These are phyloP conservation scores for Stomatorhinus ivindoensis DNA, from an alignment of 2,113 vertebrate genomes.

Conservation along the genomic window DNA sequence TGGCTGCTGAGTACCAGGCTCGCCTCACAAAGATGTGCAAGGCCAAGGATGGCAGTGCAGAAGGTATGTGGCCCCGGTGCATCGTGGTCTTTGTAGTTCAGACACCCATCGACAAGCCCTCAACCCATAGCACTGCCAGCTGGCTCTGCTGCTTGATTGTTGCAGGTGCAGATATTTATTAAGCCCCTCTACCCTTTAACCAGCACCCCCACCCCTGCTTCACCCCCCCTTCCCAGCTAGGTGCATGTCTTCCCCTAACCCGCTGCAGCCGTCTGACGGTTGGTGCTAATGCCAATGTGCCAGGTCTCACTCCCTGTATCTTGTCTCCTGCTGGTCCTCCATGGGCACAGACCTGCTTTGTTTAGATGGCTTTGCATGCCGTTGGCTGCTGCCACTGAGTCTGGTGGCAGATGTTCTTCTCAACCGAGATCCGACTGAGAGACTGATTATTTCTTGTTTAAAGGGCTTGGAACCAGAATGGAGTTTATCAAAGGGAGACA, in stretches of 20 bases:
- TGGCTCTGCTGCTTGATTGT: background rate
- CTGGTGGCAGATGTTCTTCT: too few relatives aligned
- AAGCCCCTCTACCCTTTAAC: background rate
- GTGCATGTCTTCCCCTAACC: background rate
- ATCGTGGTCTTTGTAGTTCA: background rate
- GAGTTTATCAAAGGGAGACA: background rate
- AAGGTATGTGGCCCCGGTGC: conserved; percentile 57
- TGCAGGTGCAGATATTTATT: background rate
- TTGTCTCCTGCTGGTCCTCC: background rate
- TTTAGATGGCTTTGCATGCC: background rate
- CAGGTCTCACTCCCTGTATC: background rate
- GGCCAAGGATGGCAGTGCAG: conserved; percentile 45
- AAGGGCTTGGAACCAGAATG: background rate
- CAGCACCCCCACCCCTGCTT: background rate
- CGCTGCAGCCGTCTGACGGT: background rate
- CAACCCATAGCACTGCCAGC: background rate
- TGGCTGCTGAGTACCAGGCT: background rate
- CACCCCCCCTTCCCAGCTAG: background rate
- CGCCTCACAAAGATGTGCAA: conserved; percentile 57
- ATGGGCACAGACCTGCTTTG: background rate
- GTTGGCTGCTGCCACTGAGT: background rate
- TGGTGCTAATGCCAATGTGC: background rate
- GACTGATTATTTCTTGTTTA: background rate
- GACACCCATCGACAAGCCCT: too few relatives aligned
- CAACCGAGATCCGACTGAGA: background rate